Evolutionary conservation across 30 jellyfish, hydroid and myxozoan genomes (phyloP).

Genomic region (Aurelia aurita): DNA sequence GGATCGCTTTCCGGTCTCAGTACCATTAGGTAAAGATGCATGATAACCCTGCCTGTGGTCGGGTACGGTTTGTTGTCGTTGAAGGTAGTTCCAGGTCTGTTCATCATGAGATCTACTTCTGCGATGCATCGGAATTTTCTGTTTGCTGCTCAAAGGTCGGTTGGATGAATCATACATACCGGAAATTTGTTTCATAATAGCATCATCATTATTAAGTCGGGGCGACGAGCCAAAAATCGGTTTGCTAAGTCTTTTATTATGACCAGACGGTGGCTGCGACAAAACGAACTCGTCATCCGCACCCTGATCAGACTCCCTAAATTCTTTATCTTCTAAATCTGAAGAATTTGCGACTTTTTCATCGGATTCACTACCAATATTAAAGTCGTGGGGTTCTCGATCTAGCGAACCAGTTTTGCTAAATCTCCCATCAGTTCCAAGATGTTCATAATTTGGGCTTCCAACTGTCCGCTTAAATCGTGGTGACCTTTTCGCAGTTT

Average conservation of each 20-base stretch:
- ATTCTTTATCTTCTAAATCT: background rate
- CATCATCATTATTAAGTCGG: slow-evolving; percentile 24
- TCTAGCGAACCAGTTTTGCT: slow-evolving; percentile 56
- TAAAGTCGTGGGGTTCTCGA: slow-evolving; percentile 8
- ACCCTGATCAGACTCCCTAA: background rate
- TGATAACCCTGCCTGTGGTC: slow-evolving; percentile 41
- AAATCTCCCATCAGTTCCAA: slow-evolving; percentile 74
- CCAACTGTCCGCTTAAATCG: slow-evolving; percentile 70
- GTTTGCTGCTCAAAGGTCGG: background rate
- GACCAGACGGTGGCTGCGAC: background rate
- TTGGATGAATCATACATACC: slow-evolving; percentile 8
- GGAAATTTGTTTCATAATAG: slow-evolving; percentile 37
- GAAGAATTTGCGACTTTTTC: background rate
- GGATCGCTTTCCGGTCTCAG: slow-evolving; percentile 15
- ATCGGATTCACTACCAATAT: background rate
- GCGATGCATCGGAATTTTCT: slow-evolving; percentile 23
- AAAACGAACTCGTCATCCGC: slow-evolving; percentile 1
- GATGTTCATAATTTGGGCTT: slow-evolving; percentile 67
- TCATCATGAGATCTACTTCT: slow-evolving; percentile 57
- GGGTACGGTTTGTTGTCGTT: slow-evolving; percentile 20
- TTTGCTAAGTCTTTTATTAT: slow-evolving; percentile 5
- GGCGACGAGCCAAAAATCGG: slow-evolving; percentile 77
- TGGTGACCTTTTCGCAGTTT: background rate
- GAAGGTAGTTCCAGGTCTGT: slow-evolving; percentile 36
- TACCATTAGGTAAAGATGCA: background rate